Base-by-base conservation (phyloP, 35 echinoderm and acorn worm genomes). In the Holothuria glaberrima region DNA sequence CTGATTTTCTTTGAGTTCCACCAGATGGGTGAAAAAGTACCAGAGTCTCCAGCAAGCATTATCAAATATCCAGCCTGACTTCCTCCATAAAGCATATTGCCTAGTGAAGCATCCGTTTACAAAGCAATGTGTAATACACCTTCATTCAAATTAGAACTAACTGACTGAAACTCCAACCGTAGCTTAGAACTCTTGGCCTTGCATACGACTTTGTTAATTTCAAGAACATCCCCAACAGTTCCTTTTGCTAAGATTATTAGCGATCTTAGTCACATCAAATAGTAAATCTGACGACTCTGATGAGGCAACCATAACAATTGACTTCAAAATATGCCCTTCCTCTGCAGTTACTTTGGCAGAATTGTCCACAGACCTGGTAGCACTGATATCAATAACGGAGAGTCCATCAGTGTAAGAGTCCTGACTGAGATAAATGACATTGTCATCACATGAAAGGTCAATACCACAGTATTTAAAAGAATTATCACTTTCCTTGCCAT, bases 1-100 rank as follows among this genome's bases (percentile, higher is more conserved):
- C 88, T 34, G 4, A 78, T 90, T 52, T 90, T 90, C 50, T 90
- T 90, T 5, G 70, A 90, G 48, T 90, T 75, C 88, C 88, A 77
- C 52, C 70, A 75, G 26, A 90, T 22, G 30, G 88, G 79, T 21
- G 88, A 90, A 30, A 90, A 59, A 17, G 26, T 56, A 14, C 71
- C 88, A 27, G 71, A 52, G 27, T 90, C 48, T 21, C 73, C 48
- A 25, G 57, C 71, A 12, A 90, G 50, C 12, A 90, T 36, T 14
- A 90, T 64, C 10, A 90, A 9, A 90, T 77, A 90, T 5, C 88
- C 88, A 29, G 70, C 88, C 50, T 90, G 88, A 45, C 88, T 90
- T 30, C 71, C 71, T 28, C 88, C 88, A 78, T 90, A 28, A 13
- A 26, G 71, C 71, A 90, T 59, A 30, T 90, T 90, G 21, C 71